Conservation (phyloP, 2,888 invertebrate species). For the Crematogaster levior region DNA sequence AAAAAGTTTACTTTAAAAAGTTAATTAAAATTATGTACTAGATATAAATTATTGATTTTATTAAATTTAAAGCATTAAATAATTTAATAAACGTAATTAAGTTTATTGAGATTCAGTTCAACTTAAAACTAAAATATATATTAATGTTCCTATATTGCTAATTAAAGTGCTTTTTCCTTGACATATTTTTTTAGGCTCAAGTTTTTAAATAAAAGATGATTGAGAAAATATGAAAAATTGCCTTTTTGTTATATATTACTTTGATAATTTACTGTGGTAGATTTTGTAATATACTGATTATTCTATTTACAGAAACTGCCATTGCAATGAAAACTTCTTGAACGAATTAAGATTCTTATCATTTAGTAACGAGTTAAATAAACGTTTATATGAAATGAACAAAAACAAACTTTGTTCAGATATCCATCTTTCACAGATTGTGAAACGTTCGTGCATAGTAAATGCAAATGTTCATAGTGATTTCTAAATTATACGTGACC, state of each 20-base stretch:
- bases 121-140: background rate
- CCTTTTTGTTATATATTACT: conserved; percentile 6
- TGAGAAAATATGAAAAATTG: too few relatives aligned
- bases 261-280: background rate
- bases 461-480: background rate
- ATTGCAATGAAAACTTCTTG: background rate
- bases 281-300: background rate
- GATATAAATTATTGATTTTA: background rate
- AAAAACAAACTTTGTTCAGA: background rate
- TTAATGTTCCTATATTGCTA: background rate
- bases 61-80: background rate
- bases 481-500: conserved; percentile 31
- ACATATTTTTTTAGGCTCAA: background rate
- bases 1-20: too few relatives aligned
- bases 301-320: background rate
- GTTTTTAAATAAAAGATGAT: background rate
- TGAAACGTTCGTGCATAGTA: background rate
- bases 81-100: background rate
- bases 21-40: background rate
- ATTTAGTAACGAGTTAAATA: background rate
- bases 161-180: background rate
- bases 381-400: background rate
- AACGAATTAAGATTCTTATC: background rate
- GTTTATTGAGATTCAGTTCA: background rate
- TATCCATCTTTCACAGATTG: background rate